Evolutionary conservation across 2,888 invertebrate genomes (phyloP), one percentile per base, ranked within the genome.

Genomic region (Pyralis farinalis): DNA sequence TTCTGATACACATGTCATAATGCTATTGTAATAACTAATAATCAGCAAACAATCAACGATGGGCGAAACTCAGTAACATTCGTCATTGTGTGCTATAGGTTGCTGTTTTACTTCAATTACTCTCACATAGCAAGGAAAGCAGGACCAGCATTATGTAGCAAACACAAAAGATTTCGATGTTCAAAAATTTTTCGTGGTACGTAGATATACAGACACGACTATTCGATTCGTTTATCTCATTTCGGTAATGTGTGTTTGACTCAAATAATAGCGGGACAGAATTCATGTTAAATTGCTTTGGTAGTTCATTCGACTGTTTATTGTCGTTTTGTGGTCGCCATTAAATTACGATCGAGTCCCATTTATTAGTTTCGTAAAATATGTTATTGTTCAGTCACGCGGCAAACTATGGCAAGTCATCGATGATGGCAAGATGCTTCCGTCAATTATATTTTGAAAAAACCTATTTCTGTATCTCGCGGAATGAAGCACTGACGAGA

Each of bases 191-290:
- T 25, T 25, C 25, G 7, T 25, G n/a, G 25, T 25, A 25, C 25
- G 16, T 16, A n/a, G 4, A 21, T 21, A 4, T 5, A 21, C 21
- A 7, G 48, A 56, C 55, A 64, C 63, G 65, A 68, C 62, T 64
- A 63, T 73, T 68, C 56, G 66, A 69, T 75, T 70, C 73, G 76
- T 75, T 75, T 73, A 74, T 74, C 65, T 70, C 66, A 66, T 63
- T 63, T 61, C 47, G 39, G 56, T 63, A 65, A 68, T 63, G 55
- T 63, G 58, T 63, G 53, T 59, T 67, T 65, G 61, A 58, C 55
- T 63, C 59, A 40, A 51, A 55, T 64, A 61, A 63, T 64, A 55
- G 50, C 46, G 51, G 63, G 61, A 53, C 55, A 49, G 51, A 52
- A 55, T 53, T 46, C 42, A 47, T 27, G 25, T 51, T 49, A 53